These are phyloP conservation scores for Drosophila diplacantha DNA, from an alignment of 2,888 invertebrate species.

Conservation along the genomic window DNA sequence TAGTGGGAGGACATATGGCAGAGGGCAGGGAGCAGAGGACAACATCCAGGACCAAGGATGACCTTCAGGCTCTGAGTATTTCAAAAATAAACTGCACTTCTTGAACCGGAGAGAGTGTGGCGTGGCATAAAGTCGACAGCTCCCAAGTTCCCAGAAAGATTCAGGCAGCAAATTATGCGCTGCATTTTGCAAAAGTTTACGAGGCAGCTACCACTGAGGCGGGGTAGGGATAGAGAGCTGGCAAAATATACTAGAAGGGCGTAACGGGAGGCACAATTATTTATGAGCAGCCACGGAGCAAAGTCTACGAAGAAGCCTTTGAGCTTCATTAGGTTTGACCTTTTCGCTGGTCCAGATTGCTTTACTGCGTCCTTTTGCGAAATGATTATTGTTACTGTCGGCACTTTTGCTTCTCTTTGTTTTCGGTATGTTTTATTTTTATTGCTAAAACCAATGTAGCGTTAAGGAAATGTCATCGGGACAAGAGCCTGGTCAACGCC, in stretches of 20 bases:
- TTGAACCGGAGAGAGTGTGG: constrained; percentile 9
- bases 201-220: constrained; percentile 1
- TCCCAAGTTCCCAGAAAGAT: constrained; percentile 28
- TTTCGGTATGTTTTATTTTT: constrained; percentile 17
- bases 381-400: constrained; percentile 20
- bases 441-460: constrained; percentile 39
- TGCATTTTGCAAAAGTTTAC: constrained; percentile 54
- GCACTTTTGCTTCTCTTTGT: constrained; percentile 21
- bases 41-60: constrained; percentile 23
- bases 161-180: constrained; percentile 55
- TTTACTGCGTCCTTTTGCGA: constrained; percentile 18
- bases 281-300: constrained; percentile 58
- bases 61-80: constrained; percentile 46
- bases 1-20: not conserved
- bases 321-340: constrained; percentile 52
- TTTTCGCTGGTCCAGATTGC: constrained; percentile 24
- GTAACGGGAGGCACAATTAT: constrained; percentile 33
- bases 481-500: constrained; percentile 29
- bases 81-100: constrained; percentile 52
- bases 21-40: constrained; percentile 10
- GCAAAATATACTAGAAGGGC: constrained; percentile 4
- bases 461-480: constrained; percentile 52
- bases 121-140: constrained; percentile 31
- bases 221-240: not conserved
- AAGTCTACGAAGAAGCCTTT: constrained; percentile 36